Base-by-base conservation (phyloP, 2,888 invertebrate genomes). In the Mylabris sibirica region DNA sequence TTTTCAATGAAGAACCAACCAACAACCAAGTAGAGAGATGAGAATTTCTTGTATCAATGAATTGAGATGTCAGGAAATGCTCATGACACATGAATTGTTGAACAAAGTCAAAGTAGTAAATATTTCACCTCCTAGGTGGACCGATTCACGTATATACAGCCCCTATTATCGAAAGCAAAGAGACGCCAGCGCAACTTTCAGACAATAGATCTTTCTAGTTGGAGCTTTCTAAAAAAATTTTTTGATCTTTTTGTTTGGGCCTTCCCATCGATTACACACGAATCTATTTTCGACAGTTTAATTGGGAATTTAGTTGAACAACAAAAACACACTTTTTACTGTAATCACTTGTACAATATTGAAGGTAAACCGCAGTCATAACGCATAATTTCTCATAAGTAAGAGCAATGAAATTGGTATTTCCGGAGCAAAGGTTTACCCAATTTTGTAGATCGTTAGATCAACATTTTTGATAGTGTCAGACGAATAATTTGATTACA, bases 41-140 rank as follows among this genome's bases (percentile, higher is more conserved):
- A 17, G 17, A 4, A 44, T 17, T 44, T 44, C 17, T 12, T 44
- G 44, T n/a, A 59, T 61, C 62, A 63, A 73, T 80, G 80, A 82
- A 82, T 82, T 82, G 82, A 82, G 81, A 80, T 77, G 83, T 82
- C 82, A 82, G 81, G 78, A 80, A 81, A 82, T 80, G 77, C 75
- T 75, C 77, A 30, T 30, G 79, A 78, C 78, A 78, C 78, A 77
- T 77, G 77, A 77, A 78, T 78, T 79, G 75, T 75, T 69, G 75
- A 78, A 82, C 82, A 82, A 30, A 82, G 77, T 74, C 79, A 74
- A 68, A 70, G 78, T 80, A 78, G 81, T 81, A 82, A 81, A 81
- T 80, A 81, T 81, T 82, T 80, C 81, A 79, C 79, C 79, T 78
- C 74, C 76, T 72, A 70, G 73, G 74, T 72, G 75, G 68, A 71